Percentiles rank a stretch among this genome's conserved stretches.
These are phyloP conservation scores for Cyclargus thomasi DNA, from an alignment of 1,140 invertebrate species.

Conservation along the genomic window DNA sequence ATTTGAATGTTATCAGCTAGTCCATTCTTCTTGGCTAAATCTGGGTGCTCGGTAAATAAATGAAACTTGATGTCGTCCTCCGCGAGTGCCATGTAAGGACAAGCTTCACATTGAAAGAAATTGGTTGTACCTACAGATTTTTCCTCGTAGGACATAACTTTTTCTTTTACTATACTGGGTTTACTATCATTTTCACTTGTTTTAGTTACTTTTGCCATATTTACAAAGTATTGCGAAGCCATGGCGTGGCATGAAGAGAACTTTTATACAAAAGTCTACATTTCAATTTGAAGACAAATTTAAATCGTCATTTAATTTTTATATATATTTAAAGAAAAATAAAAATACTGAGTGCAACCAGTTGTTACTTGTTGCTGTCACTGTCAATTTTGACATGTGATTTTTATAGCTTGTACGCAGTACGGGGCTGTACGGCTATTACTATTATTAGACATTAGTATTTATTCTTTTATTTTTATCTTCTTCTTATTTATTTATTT, in stretches of 20 bases:
- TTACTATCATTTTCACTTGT: slow-evolving; percentile 36
- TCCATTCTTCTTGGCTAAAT: slow-evolving; percentile 60
- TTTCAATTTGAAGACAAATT: neutral
- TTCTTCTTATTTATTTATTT: too few species aligned
- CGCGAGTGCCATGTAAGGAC: slow-evolving; percentile 68
- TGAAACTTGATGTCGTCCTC: slow-evolving; percentile 72
- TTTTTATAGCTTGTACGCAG: too few species aligned
- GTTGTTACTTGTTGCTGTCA: too few species aligned
- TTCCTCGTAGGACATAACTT: slow-evolving; percentile 67
- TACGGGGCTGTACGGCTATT: too few species aligned
- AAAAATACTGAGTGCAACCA: too few species aligned
- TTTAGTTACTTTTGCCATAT: slow-evolving; percentile 31
- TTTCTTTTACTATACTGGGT: slow-evolving; percentile 46
- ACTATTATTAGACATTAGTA: too few species aligned
- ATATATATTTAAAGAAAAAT: too few species aligned
- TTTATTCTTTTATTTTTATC: too few species aligned
- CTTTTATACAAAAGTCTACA: neutral
- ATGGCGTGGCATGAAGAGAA: slow-evolving; percentile 24
- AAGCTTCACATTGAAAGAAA: slow-evolving; percentile 69
- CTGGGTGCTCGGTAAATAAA: slow-evolving; percentile 62
- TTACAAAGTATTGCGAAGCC: slow-evolving; percentile 49
- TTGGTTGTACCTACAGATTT: slow-evolving; percentile 67
- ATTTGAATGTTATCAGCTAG: slow-evolving; percentile 63
- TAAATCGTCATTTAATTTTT: neutral
- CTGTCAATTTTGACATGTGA: too few species aligned